Percentiles rank a stretch among this genome's conserved stretches.
These are phyloP conservation scores for Notamacropus eugenii DNA, from an alignment of 2,797 vertebrate species.

Conservation along the genomic window DNA sequence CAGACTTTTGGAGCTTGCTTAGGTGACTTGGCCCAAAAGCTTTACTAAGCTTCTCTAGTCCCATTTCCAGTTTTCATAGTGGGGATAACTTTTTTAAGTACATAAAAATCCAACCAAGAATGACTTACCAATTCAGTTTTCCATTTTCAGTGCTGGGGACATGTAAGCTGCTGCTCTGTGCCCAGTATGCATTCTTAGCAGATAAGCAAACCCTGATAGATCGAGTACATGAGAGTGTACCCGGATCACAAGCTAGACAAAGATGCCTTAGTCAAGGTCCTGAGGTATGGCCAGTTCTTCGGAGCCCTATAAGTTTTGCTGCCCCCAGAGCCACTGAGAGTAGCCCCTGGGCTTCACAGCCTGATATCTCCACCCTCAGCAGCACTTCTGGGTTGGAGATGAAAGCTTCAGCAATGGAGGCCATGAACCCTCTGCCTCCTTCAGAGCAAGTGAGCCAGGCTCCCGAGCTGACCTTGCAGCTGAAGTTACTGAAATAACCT, in stretches of 20 bases:
- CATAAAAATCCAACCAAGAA: background rate
- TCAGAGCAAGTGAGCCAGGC: background rate
- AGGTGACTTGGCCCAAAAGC: background rate
- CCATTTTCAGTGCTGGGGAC: background rate
- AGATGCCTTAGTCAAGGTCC: background rate
- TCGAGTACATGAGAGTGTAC: background rate
- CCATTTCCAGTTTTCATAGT: background rate
- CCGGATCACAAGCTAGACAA: background rate
- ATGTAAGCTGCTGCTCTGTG: background rate
- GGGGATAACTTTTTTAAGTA: background rate
- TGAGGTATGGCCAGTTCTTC: background rate
- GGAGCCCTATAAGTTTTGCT: background rate
- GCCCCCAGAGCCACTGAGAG: background rate
- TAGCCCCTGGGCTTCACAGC: background rate
- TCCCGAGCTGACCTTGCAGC: background rate
- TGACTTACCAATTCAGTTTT: background rate
- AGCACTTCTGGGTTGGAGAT: background rate
- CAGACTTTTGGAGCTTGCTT: background rate
- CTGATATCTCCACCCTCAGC: background rate
- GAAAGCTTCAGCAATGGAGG: background rate
- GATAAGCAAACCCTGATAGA: background rate
- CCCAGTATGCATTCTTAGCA: background rate
- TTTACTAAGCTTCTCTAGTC: background rate
- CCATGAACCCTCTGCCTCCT: background rate
- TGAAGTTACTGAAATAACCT: conserved; percentile 20